Percentiles rank a stretch among this genome's conserved stretches.
Conservation (phyloP, 2,797 vertebrate genomes). For the Nannoperca obscura region DNA sequence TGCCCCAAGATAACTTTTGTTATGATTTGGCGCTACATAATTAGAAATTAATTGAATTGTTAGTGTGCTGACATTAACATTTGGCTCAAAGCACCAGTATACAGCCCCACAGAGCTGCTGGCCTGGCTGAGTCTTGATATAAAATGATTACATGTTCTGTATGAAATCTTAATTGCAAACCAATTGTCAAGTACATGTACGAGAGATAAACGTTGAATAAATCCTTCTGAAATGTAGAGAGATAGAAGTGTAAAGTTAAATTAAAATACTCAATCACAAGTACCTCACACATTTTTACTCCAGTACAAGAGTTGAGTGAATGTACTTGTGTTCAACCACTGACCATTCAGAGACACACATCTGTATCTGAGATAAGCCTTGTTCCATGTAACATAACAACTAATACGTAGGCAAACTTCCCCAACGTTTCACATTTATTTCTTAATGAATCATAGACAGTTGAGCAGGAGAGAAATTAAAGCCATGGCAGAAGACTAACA, state of each 20-base stretch:
- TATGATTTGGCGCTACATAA: too few species aligned
- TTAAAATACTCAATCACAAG: background rate
- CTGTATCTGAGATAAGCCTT: background rate
- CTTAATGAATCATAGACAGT: background rate
- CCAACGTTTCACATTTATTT: background rate
- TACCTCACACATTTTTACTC: background rate
- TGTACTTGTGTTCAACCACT: background rate
- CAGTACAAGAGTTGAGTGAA: background rate
- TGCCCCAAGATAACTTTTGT: too few species aligned
- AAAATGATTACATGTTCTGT: background rate
- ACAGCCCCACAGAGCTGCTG: background rate
- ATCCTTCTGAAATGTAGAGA: background rate
- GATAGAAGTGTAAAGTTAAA: background rate
- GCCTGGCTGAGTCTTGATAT: background rate
- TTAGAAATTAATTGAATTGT: too few species aligned
- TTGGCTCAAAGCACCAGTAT: too few species aligned
- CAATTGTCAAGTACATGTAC: background rate
- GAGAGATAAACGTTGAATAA: background rate
- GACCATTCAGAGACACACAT: background rate
- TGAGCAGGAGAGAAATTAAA: background rate
- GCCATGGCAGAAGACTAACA: background rate
- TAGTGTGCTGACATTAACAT: background rate
- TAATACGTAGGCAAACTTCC: background rate
- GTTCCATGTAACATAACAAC: background rate
- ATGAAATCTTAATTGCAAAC: background rate